Evolutionary conservation across 2,113 vertebrate species (phyloP), one percentile per base, ranked within the genome.

Genomic region (Dolichallabes microphthalmus): DNA sequence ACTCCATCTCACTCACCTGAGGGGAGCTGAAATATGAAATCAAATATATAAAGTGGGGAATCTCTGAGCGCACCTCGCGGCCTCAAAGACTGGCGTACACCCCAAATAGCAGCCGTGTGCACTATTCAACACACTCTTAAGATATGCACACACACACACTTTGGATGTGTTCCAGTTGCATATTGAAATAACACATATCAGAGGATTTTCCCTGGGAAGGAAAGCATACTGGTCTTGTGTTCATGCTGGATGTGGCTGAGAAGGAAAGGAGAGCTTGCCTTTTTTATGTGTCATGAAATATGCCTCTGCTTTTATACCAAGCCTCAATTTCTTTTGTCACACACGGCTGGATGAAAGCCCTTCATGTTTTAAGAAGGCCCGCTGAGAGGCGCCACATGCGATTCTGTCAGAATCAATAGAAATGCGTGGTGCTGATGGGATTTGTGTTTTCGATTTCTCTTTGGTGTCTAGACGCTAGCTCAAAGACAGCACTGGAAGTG

Each of bases 321-420:
- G 83, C 68, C 66, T 73, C 58, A 27, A 83, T 89, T 91, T 88
- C 87, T 87, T 89, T 88, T 87, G 87, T 90, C 84, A 86, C 86
- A 82, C 10, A 58, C 84, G 52, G 71, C 50, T 61, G 88, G 88
- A 90, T 86, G 71, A 89, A 88, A 88, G 83, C 64, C 75, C 87
- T 90, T 88, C 86, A 85, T 91, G 88, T 90, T 86, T 86, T 78
- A 80, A 87, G 85, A 84, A 88, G 82, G 75, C 88, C 87, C 86
- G 39, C 82, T 17, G 88, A 90, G 88, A 88, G 71, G 20, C 73
- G 53, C 82, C 87, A 84, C 71, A 63, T 30, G 84, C 64, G 9
- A 78, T 50, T 58, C 81, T 89, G 85, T 88, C 88, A 87, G 69
- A 84, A 86, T 82, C 86, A 75, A 85, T 87, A 74, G 80, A 83